Base-by-base conservation (phyloP, 2,797 vertebrate genomes). In the Cygnus olor region DNA sequence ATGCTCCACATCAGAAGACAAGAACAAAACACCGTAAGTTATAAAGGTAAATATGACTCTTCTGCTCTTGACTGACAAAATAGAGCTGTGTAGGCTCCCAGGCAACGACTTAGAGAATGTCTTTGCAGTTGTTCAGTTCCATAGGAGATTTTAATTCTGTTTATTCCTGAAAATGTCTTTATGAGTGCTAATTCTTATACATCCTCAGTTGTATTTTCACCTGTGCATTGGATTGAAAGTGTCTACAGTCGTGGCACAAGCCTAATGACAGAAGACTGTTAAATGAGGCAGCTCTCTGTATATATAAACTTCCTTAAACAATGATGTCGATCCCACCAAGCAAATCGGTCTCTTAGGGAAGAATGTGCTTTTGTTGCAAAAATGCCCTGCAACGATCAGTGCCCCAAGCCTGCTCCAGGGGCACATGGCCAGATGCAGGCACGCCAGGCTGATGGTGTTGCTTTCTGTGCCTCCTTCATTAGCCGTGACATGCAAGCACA, bases 221-320 rank as follows among this genome's bases (percentile, higher is more conserved):
- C 58, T 77, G 42, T n/a, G 76, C 63, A 13, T 36, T 65, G 38
- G 45, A 72, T 16, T 89, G 77, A 84, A 93, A 65, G 12, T 51
- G 34, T 72, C 63, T 28, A 30, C 28, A 72, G 24, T 25, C 20
- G 47, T 57, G 49, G 40, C 80, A 79, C 22, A 84, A 84, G 36
- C 25, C 40, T 90, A 79, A 83, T 45, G 66, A 85, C 34, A 58
- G 57, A 53, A 85, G 28, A 42, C 45, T 93, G 27, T 66, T 76
- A 86, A 86, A 91, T 28, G 45, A 94, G 45, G 34, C 53, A 91
- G 36, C 7, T 9, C 32, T 72, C 45, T 22, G 6, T 8, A 70
- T 94, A 84, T 76, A 44, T 53, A 66, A 91, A 40, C 45, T 56
- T 81, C 54, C 63, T 90, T 81, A 56, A 71, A 94, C 58, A 72